Percentiles rank a stretch among this genome's conserved stretches.
phyloP scores from a whole-genome alignment of 2,113 vertebrate genomes.

The Leiothrix lutea region DNA sequence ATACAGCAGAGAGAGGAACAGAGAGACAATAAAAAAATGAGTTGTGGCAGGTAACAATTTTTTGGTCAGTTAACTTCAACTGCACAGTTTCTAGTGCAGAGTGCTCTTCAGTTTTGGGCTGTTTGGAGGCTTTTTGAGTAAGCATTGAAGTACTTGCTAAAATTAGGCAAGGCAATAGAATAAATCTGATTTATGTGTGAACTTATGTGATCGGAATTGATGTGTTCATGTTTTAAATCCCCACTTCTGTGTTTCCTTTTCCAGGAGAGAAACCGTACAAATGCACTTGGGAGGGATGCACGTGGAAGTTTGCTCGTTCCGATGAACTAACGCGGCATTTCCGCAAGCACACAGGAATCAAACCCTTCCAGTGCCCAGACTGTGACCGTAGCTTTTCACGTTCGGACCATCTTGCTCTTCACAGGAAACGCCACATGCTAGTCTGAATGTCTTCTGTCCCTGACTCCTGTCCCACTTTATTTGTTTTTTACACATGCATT shows the following conservation, averaged over 20 bases:
- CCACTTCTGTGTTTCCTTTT: not conserved
- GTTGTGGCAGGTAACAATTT: not conserved
- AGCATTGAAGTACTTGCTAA: not conserved
- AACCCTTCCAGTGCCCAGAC: slow-evolving; percentile 98
- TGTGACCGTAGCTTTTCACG: slow-evolving; percentile 98
- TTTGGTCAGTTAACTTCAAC: not conserved
- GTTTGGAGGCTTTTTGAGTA: not conserved
- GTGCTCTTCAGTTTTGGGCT: not conserved
- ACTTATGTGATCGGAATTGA: not conserved
- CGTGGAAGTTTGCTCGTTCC: slow-evolving; percentile 98
- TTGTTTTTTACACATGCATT: slow-evolving; percentile 61
- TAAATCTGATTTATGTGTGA: not conserved
- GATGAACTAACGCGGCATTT: slow-evolving; percentile 98
- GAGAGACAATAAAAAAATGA: not conserved
- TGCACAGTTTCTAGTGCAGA: not conserved
- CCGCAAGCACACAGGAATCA: slow-evolving; percentile 97
- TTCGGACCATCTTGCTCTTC: slow-evolving; percentile 94
- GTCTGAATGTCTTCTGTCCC: slow-evolving; percentile 73
- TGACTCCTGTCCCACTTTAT: not conserved
- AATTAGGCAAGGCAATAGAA: not conserved
- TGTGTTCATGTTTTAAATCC: not conserved
- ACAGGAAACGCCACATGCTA: slow-evolving; percentile 96
- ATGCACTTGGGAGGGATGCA: slow-evolving; percentile 98
- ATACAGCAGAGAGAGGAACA: not conserved
- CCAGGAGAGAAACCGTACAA: slow-evolving; percentile 98